A percentile compares a stretch with the other conserved stretches of the same genome.
phyloP scores from a whole-genome alignment of 2,113 vertebrate genomes.

The Egretta garzetta region DNA sequence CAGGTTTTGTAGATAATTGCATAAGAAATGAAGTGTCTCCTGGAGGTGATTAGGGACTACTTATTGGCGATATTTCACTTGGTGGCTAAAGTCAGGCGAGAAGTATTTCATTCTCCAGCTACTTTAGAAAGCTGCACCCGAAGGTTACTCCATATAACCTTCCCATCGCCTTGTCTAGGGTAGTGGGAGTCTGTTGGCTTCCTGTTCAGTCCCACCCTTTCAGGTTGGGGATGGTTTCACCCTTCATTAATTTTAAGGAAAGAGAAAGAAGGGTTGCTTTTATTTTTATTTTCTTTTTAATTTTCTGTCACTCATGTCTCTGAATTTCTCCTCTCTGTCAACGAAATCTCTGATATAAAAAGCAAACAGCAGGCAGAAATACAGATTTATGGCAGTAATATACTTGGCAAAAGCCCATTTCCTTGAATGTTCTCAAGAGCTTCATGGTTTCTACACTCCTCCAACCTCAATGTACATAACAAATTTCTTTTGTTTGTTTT shows the following conservation, averaged over 20 bases:
- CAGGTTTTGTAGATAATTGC: not conserved
- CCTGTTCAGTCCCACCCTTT: not conserved
- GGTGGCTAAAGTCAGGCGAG: not conserved
- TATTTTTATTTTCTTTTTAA: not conserved
- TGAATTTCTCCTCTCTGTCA: not conserved
- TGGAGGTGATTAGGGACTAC: not conserved
- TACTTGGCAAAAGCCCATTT: not conserved
- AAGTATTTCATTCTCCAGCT: not conserved
- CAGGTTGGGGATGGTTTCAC: not conserved
- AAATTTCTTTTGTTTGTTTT: constrained; percentile 43
- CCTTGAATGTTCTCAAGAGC: constrained; percentile 2
- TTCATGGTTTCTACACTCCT: not conserved
- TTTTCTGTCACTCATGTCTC: not conserved
- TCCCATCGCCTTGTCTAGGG: fast-evolving
- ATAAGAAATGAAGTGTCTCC: not conserved
- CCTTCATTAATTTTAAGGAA: not conserved
- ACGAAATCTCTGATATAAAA: not conserved
- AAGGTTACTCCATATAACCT: not conserved
- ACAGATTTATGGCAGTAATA: constrained; percentile 25
- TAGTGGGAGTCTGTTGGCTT: not conserved
- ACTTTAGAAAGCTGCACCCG: not conserved
- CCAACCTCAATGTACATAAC: constrained; percentile 28
- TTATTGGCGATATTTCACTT: not conserved
- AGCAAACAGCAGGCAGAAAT: constrained; percentile 37
- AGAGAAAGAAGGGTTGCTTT: not conserved